Percentiles rank a stretch among this genome's conserved stretches.
phyloP scores from a whole-genome alignment of 2,888 invertebrate genomes.

The Pecten maximus region DNA sequence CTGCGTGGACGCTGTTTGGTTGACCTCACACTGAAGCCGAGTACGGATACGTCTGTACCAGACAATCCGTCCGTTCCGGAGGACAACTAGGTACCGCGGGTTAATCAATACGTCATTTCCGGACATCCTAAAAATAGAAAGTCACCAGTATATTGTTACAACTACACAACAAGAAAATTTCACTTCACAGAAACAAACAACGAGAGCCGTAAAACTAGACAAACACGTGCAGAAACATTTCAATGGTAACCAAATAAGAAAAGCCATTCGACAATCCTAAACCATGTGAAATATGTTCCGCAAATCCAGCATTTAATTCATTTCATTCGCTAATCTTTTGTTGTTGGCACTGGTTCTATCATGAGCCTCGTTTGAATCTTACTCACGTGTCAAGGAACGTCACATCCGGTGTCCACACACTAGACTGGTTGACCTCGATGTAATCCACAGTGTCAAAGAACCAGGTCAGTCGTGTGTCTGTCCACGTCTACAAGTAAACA shows the following conservation, averaged over 20 bases:
- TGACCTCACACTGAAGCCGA: neutral
- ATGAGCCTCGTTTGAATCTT: neutral
- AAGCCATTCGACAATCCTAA: too few relatives aligned
- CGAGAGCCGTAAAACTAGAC: too few relatives aligned
- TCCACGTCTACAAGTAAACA: constrained; percentile 2
- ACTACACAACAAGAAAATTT: too few relatives aligned
- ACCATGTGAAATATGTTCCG: too few relatives aligned
- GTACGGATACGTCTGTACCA: neutral
- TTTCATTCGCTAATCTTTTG: too few relatives aligned
- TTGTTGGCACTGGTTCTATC: too few relatives aligned
- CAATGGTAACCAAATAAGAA: too few relatives aligned
- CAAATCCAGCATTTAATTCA: too few relatives aligned
- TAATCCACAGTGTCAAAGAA: neutral
- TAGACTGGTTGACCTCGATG: neutral
- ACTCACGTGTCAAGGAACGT: constrained; percentile 23
- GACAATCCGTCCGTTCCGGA: neutral
- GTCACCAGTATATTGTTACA: neutral
- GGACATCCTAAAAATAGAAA: neutral
- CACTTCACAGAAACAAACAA: too few relatives aligned
- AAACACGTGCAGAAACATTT: too few relatives aligned
- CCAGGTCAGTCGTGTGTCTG: neutral
- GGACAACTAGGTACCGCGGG: neutral
- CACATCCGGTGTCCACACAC: constrained; percentile 8
- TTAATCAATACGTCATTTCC: neutral
- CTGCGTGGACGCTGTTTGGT: neutral